Base-by-base conservation (phyloP, 2,797 vertebrate genomes). In the Zalophus californianus region DNA sequence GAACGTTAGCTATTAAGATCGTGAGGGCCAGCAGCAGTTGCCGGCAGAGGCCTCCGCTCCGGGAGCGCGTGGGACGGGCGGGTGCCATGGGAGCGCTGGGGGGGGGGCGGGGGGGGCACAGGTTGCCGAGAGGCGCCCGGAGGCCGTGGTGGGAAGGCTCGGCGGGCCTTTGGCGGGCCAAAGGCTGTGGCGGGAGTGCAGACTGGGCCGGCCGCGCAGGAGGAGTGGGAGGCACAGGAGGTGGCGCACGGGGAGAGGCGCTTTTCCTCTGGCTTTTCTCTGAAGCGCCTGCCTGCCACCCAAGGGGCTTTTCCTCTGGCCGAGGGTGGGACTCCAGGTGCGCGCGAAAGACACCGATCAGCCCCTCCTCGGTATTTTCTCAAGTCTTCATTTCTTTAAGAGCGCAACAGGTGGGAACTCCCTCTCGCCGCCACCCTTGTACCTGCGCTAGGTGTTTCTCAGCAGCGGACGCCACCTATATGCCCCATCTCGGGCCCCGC, bases 231-330 rank as follows among this genome's bases (percentile, higher is more conserved):
- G 50, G 66, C 52, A 5, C 27, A 0, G 44, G 27, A 41, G 41
- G 73, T 4, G 85, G 80, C 62, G 94, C 83, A 84, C 83, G 52
- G 23, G 62, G n/a, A 66, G 21, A 75, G 54, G 66, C 6, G 89
- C 95, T 62, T 90, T 91, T 95, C 92, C 27, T 82, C 93, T 7
- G 8, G 0, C 48, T 21, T 21, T 54, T 56, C 56, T 97, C 85
- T 80, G 96, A 20, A 35, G 87, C 60, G 9, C 32, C 66, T 3
- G 85, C 86, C 87, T 68, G n/a, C 58, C 60, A 79, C 78, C 79
- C 90, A 8, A 94, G 96, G 97, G 97, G 90, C 96, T 98, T 98
- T 98, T 95, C 97, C 97, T 92, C 44, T 0, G 92, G 38, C 70
- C 35, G 72, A 94, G 97, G 98, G 98, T 95, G 98, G 93, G 96